Percentiles rank a stretch among this genome's conserved stretches.
Conservation (phyloP, 2,113 vertebrate genomes). For the Platysternon megacephalum region DNA sequence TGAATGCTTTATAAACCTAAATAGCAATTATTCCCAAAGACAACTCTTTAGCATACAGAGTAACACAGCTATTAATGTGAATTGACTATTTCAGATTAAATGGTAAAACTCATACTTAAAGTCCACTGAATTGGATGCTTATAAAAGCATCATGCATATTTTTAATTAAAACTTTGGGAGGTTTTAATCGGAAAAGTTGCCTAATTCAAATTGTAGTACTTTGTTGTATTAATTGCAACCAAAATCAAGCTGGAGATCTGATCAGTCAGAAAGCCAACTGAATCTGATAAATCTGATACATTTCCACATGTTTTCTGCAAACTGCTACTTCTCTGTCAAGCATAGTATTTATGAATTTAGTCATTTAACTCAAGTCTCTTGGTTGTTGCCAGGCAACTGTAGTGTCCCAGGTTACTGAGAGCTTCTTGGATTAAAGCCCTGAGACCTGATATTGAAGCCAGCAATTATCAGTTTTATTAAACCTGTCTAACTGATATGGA, state of each 20-base stretch:
- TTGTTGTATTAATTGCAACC: background rate
- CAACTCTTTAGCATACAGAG: slow-evolving; percentile 69
- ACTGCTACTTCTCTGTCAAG: background rate
- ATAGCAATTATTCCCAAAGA: slow-evolving; percentile 76
- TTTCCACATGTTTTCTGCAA: background rate
- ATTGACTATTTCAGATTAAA: slow-evolving; percentile 62
- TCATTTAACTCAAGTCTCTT: background rate
- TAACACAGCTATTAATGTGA: slow-evolving; percentile 61
- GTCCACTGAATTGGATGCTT: background rate
- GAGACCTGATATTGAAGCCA: background rate
- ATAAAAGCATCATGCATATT: background rate
- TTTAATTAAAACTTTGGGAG: background rate
- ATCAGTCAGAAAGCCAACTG: background rate
- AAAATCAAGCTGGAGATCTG: background rate
- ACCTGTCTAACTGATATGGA: background rate
- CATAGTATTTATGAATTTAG: background rate
- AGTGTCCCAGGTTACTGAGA: background rate
- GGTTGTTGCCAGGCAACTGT: background rate
- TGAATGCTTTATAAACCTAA: slow-evolving; percentile 75
- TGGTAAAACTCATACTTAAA: slow-evolving; percentile 37
- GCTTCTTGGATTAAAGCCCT: background rate
- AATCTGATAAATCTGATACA: background rate
- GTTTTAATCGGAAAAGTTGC: background rate
- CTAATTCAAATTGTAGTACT: background rate
- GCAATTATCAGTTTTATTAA: background rate